Conservation (phyloP, 2,888 invertebrate species). For the Zaprionus lineosus region DNA sequence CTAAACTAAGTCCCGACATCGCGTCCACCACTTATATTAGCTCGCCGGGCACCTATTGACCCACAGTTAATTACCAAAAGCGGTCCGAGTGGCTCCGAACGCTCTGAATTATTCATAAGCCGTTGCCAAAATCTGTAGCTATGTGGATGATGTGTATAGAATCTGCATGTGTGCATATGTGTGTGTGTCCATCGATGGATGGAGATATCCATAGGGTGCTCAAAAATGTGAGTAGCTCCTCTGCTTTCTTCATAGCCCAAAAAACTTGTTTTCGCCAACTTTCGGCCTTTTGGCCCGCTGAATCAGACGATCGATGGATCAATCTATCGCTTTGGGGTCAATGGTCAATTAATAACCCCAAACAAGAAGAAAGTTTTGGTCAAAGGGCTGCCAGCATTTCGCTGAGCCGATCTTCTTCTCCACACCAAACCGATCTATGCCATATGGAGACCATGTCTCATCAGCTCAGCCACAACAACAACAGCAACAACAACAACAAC, state of each 20-base stretch:
- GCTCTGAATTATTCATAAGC: slow-evolving; percentile 68
- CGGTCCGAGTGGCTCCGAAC: background rate
- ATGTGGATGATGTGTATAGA: background rate
- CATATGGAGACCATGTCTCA: no score
- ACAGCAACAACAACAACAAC: no score
- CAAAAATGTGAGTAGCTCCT: background rate
- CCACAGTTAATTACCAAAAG: slow-evolving; percentile 61
- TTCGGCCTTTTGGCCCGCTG: slow-evolving; percentile 17
- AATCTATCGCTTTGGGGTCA: slow-evolving; percentile 40
- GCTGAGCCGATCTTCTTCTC: background rate
- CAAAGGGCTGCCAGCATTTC: slow-evolving; percentile 29
- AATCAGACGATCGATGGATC: slow-evolving; percentile 31
- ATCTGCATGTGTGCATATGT: background rate
- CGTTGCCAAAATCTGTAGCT: background rate
- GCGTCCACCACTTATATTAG: slow-evolving; percentile 71
- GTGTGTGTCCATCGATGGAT: no score
- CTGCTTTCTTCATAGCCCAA: slow-evolving; percentile 51
- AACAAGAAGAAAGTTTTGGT: slow-evolving; percentile 44
- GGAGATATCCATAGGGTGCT: no score
- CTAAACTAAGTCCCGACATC: slow-evolving; percentile 49
- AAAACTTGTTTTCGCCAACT: slow-evolving; percentile 36
- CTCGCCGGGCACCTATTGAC: slow-evolving; percentile 68
- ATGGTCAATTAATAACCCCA: slow-evolving; percentile 66
- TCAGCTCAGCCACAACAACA: no score
- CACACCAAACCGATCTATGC: no score